Evolutionary conservation across 2,113 vertebrate genomes (phyloP).

Genomic region (Phyllopteryx taeniolatus): DNA sequence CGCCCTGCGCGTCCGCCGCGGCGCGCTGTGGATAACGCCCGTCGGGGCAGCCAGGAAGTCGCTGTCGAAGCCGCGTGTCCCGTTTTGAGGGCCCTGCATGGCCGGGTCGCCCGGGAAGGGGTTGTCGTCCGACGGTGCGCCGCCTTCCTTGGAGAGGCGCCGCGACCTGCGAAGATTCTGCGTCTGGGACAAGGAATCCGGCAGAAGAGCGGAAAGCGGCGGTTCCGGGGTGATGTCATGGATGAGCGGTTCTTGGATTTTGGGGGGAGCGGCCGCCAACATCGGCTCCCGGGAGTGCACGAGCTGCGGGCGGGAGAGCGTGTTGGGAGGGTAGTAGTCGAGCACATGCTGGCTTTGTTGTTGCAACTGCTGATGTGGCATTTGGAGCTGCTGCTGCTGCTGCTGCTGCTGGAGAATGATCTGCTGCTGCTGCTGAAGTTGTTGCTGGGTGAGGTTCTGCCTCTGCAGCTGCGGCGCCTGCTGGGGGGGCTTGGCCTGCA

Average conservation of each 20-base stretch:
- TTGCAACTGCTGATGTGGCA: constrained; percentile 75
- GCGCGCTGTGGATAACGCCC: constrained; percentile 90
- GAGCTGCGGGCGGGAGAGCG: constrained; percentile 64
- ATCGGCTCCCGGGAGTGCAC: constrained; percentile 80
- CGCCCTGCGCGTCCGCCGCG: constrained; percentile 80
- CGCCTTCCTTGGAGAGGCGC: constrained; percentile 90
- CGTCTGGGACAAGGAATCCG: constrained; percentile 28
- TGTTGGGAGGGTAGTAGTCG: constrained; percentile 62
- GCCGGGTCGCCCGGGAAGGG: constrained; percentile 51
- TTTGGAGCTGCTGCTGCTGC: constrained; percentile 67
- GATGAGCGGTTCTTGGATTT: constrained; percentile 75
- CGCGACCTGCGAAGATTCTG: constrained; percentile 86
- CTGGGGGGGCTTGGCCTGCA: constrained; percentile 61
- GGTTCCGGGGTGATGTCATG: constrained; percentile 75
- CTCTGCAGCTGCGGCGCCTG: constrained; percentile 70
- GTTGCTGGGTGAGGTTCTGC: constrained; percentile 74
- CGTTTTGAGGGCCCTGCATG: constrained; percentile 62
- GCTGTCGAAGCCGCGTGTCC: constrained; percentile 22
- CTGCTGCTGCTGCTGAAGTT: constrained; percentile 69
- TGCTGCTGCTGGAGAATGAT: constrained; percentile 67
- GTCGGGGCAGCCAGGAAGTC: constrained; percentile 77
- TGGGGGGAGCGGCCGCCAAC: constrained; percentile 67
- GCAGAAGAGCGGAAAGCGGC: constrained; percentile 72
- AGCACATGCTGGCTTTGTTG: constrained; percentile 69
- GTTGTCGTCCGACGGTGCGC: constrained; percentile 73